phyloP scores from a whole-genome alignment of 2,888 invertebrate genomes.

The Meghimatium bilineatum region DNA sequence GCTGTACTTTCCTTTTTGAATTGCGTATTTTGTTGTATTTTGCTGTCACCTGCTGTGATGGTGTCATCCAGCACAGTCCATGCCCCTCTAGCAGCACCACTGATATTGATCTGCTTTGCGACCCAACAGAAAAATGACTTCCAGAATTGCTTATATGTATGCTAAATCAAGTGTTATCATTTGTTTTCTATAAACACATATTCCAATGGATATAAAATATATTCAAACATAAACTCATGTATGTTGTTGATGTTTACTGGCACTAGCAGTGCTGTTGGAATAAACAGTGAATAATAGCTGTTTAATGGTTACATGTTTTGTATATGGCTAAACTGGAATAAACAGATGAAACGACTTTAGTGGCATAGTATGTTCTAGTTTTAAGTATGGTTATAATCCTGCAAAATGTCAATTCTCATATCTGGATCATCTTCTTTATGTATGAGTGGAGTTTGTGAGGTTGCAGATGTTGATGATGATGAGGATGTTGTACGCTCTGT shows the following conservation, averaged over 20 bases:
- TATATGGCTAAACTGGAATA: background rate
- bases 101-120: no score
- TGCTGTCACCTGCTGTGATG: no score
- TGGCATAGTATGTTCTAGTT: background rate
- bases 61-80: no score
- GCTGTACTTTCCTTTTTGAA: no score
- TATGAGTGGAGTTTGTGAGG: constrained; percentile 31
- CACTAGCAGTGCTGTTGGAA: background rate
- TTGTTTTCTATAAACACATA: background rate
- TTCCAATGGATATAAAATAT: background rate
- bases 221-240: background rate
- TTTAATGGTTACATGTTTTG: background rate
- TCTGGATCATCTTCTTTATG: background rate
- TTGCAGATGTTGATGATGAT: constrained; percentile 36
- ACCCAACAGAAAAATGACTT: background rate
- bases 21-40: no score
- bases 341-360: background rate
- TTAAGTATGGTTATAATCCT: background rate
- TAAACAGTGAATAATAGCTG: background rate
- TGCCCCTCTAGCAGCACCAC: no score
- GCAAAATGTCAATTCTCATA: background rate
- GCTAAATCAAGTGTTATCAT: background rate
- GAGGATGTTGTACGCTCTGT: constrained; percentile 18
- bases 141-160: background rate
- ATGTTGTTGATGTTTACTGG: background rate